Conservation (phyloP, 1,140 invertebrate species). For the Leptinotarsa texana region DNA sequence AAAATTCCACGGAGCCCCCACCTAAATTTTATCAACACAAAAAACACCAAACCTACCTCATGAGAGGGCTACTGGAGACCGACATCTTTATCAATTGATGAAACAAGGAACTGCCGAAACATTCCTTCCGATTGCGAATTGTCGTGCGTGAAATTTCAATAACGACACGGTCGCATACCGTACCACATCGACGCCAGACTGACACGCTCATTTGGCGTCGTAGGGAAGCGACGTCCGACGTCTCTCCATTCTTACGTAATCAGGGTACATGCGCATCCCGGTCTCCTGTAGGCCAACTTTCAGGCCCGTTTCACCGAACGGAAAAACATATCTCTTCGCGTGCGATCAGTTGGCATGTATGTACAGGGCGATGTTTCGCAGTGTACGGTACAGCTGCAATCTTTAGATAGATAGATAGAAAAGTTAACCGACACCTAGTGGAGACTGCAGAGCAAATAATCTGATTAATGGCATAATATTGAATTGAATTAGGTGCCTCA, state of each 20-base stretch:
- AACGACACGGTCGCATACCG: neutral
- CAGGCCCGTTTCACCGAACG: neutral
- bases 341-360: no score
- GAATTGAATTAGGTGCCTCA: no score
- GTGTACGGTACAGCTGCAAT: no score
- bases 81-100: neutral
- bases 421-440: no score
- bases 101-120: neutral
- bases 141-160: neutral
- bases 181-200: conserved; percentile 20
- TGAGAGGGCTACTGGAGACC: neutral
- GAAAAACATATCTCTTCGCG: neutral
- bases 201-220: conserved; percentile 20
- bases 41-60: neutral
- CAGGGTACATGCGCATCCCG: conserved; percentile 1
- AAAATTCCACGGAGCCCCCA: no score
- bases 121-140: neutral
- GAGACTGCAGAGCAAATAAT: no score
- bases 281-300: neutral
- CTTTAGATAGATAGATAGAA: no score
- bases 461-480: no score
- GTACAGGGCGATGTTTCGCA: no score
- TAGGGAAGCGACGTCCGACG: conserved; percentile 11
- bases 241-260: conserved; percentile 18
- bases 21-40: neutral